Evolutionary conservation across 64 coral and sea anemone species (phyloP), one percentile per base, ranked within the genome.

Genomic region (Anthopleura sola): DNA sequence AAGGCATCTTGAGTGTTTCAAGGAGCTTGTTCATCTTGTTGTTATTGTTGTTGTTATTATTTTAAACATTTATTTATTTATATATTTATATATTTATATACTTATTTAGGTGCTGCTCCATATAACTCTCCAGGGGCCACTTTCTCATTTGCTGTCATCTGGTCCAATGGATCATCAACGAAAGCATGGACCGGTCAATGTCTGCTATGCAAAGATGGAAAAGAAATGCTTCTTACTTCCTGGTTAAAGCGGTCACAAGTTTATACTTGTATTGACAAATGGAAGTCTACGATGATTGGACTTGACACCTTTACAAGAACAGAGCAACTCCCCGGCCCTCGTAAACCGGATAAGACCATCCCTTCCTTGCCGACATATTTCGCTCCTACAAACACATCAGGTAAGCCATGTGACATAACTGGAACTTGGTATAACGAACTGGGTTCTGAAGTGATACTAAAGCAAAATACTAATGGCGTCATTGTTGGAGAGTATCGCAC

Each of bases 401-500:
- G 75, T 38, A 83, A 87, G 28, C 79, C 85, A 20, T 94, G 93
- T 66, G 86, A 84, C 5, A 57, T 94, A 32, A 82, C 88, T 55
- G 89, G 93, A 60, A 84, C 86, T 5, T 97, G 95, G 95, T 97
- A 97, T 49, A 97, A 97, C 87, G 49, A 80, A 37, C 71, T 97
- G 5, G 95, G 95, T 21, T 97, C 95, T 50, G 91, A 97, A 80
- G 82, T 97, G 47, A 93, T 97, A 64, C 33, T 97, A 5, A 78
- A 87, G 19, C 88, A 97, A 57, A 53, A 40, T 3, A 48, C 55
- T 32, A 62, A 69, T 54, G 86, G 75, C 48, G 33, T 75, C 39
- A 90, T 97, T 80, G 81, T 66, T 23, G 95, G 95, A 60, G 95
- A 97, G 80, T 97, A 97, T 60, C 91, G 95, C 64, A 97, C 95